These are phyloP conservation scores for Colinus virginianus DNA, from an alignment of 2,113 vertebrate genomes.

Conservation along the genomic window DNA sequence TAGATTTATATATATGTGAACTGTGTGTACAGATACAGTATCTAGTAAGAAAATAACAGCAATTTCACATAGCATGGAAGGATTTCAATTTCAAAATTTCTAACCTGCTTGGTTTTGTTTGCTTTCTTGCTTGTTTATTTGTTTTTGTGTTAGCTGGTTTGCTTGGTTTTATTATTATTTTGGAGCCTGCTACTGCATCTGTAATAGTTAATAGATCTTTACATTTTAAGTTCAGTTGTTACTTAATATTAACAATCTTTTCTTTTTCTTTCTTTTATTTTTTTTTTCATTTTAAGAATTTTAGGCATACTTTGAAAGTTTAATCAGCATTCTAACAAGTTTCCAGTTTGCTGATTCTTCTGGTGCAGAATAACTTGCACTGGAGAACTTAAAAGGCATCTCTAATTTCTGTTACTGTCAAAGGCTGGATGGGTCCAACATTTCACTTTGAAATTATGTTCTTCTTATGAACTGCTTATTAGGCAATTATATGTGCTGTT, in stretches of 20 bases:
- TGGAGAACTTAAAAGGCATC: constrained; percentile 56
- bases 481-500: constrained; percentile 69
- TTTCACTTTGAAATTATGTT: constrained; percentile 72
- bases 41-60: background rate
- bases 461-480: constrained; percentile 72
- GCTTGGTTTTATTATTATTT: background rate
- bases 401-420: constrained; percentile 58
- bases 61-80: accelerated
- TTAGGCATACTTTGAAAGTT: background rate
- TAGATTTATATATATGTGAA: background rate
- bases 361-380: constrained; percentile 18
- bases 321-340: background rate
- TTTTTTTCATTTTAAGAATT: background rate
- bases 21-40: background rate
- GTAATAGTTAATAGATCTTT: background rate
- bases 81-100: background rate
- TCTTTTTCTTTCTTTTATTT: background rate
- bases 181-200: background rate
- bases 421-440: constrained; percentile 52
- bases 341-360: constrained; percentile 39
- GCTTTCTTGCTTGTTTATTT: background rate
- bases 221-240: background rate
- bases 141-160: background rate
- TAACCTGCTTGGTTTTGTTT: background rate
- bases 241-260: background rate